Evolutionary conservation across 2,888 invertebrate genomes (phyloP).

Genomic region (Thalpophila matura): DNA sequence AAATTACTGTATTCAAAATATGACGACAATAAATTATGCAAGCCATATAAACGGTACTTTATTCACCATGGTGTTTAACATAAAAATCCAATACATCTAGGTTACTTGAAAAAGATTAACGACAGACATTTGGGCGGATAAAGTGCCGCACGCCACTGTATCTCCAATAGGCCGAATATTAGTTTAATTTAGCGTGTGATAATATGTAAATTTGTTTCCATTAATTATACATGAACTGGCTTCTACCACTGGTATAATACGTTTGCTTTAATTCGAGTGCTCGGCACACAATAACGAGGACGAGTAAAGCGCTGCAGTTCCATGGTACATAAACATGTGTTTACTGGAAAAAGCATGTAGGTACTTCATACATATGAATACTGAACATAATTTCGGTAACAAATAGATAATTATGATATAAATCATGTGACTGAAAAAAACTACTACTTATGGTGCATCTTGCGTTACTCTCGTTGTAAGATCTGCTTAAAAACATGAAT

Average conservation of each 20-base stretch:
- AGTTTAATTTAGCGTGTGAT: constrained; percentile 80
- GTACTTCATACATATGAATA: too few relatives aligned
- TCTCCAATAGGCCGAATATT: constrained; percentile 67
- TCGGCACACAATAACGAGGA: constrained; percentile 18
- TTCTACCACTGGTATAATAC: constrained; percentile 62
- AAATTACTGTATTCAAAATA: constrained; percentile 34
- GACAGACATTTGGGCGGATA: constrained; percentile 25
- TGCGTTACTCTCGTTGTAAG: neutral
- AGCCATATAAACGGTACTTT: constrained; percentile 17
- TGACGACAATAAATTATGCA: constrained; percentile 30
- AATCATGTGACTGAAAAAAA: neutral
- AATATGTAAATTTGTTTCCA: constrained; percentile 80
- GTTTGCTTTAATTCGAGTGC: constrained; percentile 51
- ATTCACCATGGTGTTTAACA: constrained; percentile 33
- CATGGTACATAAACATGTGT: neutral
- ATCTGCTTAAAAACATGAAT: neutral
- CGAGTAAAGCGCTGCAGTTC: constrained; percentile 13
- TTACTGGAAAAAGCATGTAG: too few relatives aligned
- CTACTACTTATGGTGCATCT: neutral
- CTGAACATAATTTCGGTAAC: too few relatives aligned
- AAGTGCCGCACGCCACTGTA: constrained; percentile 43
- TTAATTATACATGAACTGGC: constrained; percentile 76
- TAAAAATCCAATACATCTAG: constrained; percentile 49
- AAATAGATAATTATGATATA: too few relatives aligned
- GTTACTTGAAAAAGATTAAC: constrained; percentile 47